phyloP scores from a whole-genome alignment of 2,888 invertebrate genomes.

The Drosophila merina region DNA sequence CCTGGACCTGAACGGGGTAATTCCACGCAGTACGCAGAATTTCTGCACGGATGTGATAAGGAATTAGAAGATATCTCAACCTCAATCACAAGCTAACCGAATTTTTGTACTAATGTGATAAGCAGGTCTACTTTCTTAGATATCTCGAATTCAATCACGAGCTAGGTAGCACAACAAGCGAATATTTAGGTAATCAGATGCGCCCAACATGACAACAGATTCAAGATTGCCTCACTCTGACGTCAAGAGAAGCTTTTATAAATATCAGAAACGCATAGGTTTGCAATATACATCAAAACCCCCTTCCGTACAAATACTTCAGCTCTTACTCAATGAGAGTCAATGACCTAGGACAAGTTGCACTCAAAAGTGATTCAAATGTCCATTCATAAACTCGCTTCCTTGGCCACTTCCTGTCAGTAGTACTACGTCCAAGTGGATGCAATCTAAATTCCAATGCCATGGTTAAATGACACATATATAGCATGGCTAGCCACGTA shows the following conservation, averaged over 20 bases:
- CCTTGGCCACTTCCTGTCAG: constrained; percentile 37
- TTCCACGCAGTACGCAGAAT: constrained; percentile 22
- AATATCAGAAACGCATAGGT: neutral
- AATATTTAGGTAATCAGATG: constrained; percentile 32
- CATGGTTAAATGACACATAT: constrained; percentile 36
- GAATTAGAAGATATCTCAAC: constrained; percentile 14
- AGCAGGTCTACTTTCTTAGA: neutral
- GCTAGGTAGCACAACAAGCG: constrained; percentile 14
- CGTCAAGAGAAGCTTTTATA: constrained; percentile 34
- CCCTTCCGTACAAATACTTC: neutral
- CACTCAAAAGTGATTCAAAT: constrained; percentile 36
- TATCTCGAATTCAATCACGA: constrained; percentile 8
- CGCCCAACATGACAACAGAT: constrained; percentile 18
- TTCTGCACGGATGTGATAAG: constrained; percentile 34
- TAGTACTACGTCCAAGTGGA: constrained; percentile 15
- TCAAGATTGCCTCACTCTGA: constrained; percentile 35
- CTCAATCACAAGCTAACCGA: constrained; percentile 23
- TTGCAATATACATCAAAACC: neutral
- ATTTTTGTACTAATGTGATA: constrained; percentile 15
- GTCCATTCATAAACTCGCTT: constrained; percentile 44
- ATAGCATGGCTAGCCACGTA: constrained; percentile 19
- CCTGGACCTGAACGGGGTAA: constrained; percentile 1
- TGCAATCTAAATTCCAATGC: constrained; percentile 44
- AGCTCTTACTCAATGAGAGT: constrained; percentile 21
- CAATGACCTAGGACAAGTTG: constrained; percentile 37